Percentiles rank a stretch among this genome's conserved stretches.
Evolutionary conservation across 2,888 invertebrate genomes (phyloP).

Genomic region (Acanthosepion lycidas): DNA sequence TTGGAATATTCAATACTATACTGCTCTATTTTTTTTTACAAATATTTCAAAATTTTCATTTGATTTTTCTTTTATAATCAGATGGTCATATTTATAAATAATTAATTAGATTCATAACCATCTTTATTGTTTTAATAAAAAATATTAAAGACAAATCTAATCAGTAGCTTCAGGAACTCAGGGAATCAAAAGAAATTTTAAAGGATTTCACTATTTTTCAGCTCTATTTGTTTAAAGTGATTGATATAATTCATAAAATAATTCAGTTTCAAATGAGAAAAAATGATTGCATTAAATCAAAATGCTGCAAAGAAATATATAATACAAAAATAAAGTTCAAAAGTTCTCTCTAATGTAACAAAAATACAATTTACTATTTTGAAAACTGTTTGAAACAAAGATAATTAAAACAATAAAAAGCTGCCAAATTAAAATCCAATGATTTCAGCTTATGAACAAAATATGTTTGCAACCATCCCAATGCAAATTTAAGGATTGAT

Average conservation of each 20-base stretch:
- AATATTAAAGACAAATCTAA: neutral
- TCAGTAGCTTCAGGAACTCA: neutral
- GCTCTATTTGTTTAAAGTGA: no score
- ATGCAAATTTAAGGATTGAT: conserved; percentile 7
- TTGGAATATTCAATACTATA: no score
- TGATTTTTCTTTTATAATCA: neutral
- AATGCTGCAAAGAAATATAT: neutral
- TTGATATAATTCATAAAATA: neutral
- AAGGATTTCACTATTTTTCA: no score
- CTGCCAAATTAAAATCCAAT: neutral
- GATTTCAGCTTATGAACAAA: neutral
- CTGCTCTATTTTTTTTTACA: no score
- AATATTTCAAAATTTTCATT: neutral
- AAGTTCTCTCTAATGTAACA: neutral
- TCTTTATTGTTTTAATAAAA: neutral
- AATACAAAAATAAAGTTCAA: neutral
- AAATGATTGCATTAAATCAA: neutral
- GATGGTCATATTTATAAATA: neutral
- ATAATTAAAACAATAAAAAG: neutral
- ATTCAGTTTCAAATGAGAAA: neutral
- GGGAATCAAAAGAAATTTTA: no score
- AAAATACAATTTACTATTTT: neutral
- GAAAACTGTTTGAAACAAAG: neutral
- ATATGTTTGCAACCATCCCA: neutral
- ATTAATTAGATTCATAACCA: neutral